Percentiles rank a stretch among this genome's conserved stretches.
Conservation (phyloP, 2,797 vertebrate species). For the Sebastes minor region DNA sequence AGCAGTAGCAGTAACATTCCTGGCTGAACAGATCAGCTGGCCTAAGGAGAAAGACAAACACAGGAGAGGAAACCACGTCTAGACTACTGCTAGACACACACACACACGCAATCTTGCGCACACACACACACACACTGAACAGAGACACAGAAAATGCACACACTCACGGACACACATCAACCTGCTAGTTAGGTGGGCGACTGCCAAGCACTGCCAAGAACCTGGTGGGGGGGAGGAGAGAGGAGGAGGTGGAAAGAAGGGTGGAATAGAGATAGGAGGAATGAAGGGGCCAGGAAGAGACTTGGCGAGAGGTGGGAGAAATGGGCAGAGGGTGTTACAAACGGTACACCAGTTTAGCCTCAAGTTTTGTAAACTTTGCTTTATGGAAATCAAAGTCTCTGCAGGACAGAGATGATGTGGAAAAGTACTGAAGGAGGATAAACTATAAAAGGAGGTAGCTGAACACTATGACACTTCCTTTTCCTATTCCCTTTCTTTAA, state of each 20-base stretch:
- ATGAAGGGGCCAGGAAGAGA: conserved; percentile 30
- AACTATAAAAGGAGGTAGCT: neutral
- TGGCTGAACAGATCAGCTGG: conserved; percentile 81
- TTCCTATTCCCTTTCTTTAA: neutral
- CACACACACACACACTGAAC: conserved; percentile 11
- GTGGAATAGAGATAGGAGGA: conserved; percentile 54
- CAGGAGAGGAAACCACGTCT: conserved; percentile 81
- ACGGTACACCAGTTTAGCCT: conserved; percentile 21
- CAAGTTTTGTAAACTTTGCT: conserved; percentile 15
- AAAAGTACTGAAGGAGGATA: conserved; percentile 30
- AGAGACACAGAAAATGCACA: conserved; percentile 37
- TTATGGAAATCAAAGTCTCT: conserved; percentile 11
- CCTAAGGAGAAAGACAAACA: conserved; percentile 82
- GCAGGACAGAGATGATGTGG: conserved; percentile 13
- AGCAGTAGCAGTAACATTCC: conserved; percentile 80
- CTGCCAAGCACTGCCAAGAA: conserved; percentile 74
- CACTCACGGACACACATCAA: conserved; percentile 61
- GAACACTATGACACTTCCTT: neutral
- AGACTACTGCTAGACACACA: conserved; percentile 67
- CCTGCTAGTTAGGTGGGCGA: conserved; percentile 77
- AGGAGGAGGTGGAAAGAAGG: conserved; percentile 39
- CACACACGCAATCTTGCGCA: conserved; percentile 11
- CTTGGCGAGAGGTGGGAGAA: conserved; percentile 40
- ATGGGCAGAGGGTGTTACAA: conserved; percentile 27
- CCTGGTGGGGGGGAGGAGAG: conserved; percentile 25